A percentile compares a stretch with the other conserved stretches of the same genome.
Conservation (phyloP, 2,797 vertebrate genomes). For the Cirrhinus molitorella region DNA sequence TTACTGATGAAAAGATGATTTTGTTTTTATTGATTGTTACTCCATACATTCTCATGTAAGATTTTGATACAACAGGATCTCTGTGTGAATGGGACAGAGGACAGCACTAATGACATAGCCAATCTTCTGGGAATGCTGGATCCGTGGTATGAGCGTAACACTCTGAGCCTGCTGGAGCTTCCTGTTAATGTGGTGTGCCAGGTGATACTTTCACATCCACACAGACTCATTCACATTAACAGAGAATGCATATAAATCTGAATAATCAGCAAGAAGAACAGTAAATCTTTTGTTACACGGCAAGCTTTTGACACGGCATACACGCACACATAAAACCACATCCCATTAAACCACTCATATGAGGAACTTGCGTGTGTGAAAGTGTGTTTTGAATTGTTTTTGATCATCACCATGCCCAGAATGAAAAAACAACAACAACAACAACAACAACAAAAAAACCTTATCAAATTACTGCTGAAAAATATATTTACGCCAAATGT, state of each 20-base stretch:
- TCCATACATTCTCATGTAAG: not conserved
- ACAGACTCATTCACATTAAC: conserved; percentile 65
- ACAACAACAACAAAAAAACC: too few relatives aligned
- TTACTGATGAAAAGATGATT: not conserved
- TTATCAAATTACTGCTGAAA: not conserved
- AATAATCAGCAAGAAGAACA: conserved; percentile 3
- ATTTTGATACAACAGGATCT: conserved; percentile 66
- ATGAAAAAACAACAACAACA: not conserved
- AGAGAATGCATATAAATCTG: not conserved
- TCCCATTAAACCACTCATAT: conserved; percentile 21
- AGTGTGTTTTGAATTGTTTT: conserved; percentile 26
- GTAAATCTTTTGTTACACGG: conserved; percentile 1
- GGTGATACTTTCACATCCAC: conserved; percentile 73
- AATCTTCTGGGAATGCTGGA: conserved; percentile 94
- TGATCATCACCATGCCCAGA: conserved; percentile 1
- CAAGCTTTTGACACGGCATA: not conserved
- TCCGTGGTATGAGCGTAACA: conserved; percentile 96
- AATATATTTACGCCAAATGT: not conserved
- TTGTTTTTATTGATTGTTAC: not conserved
- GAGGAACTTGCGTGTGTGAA: conserved; percentile 37
- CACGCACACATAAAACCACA: conserved; percentile 15
- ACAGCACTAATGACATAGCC: conserved; percentile 94
- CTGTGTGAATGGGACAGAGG: conserved; percentile 63
- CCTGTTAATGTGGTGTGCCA: conserved; percentile 89
- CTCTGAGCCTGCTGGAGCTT: conserved; percentile 89